Conservation (phyloP, 2,888 invertebrate genomes). For the Cenopis cana region DNA sequence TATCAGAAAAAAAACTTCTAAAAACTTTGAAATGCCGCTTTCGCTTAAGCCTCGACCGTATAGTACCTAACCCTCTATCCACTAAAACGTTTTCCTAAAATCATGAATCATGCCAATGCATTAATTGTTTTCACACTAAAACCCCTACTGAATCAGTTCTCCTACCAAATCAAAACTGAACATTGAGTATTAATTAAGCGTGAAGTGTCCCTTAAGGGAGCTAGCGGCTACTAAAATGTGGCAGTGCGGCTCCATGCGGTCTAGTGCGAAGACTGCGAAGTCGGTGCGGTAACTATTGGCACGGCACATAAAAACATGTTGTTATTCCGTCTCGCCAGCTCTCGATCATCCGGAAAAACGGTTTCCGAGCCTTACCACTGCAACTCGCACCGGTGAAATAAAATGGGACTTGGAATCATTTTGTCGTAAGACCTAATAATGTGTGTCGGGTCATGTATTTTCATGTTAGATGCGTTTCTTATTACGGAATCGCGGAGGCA, state of each 20-base stretch:
- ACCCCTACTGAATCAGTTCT: not conserved
- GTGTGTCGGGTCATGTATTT: too few relatives aligned
- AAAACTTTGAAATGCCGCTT: not conserved
- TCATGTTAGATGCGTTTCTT: too few relatives aligned
- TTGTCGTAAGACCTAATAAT: not conserved
- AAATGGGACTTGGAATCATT: not conserved
- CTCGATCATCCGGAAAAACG: conserved; percentile 38
- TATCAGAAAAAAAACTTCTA: not conserved
- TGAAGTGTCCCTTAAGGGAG: not conserved
- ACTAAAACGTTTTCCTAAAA: too few relatives aligned
- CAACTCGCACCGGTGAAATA: not conserved
- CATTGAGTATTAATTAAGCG: not conserved
- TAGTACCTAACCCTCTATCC: too few relatives aligned
- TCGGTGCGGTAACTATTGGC: conserved; percentile 5
- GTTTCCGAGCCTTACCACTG: conserved; percentile 31
- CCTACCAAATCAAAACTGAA: not conserved
- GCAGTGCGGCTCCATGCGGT: conserved; percentile 1
- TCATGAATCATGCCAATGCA: not conserved
- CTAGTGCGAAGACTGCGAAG: not conserved
- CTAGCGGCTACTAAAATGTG: not conserved
- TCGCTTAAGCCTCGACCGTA: too few relatives aligned
- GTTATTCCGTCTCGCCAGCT: conserved; percentile 39
- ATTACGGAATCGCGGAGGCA: not conserved
- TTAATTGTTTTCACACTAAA: not conserved
- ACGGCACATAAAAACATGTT: conserved; percentile 31